Conservation (phyloP, 1,140 invertebrate species). For the Drosophila virilis region DNA sequence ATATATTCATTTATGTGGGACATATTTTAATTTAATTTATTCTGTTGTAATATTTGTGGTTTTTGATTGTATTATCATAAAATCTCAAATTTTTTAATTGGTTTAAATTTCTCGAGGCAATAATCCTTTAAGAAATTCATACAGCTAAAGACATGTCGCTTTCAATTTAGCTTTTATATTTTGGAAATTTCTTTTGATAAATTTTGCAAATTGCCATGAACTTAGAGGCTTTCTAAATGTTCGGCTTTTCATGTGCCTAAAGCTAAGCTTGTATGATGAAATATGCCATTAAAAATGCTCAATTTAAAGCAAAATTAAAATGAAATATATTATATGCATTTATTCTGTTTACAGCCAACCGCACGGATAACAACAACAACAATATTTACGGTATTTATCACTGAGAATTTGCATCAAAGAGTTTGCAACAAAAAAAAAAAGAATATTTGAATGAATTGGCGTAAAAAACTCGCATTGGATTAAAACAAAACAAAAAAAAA, state of each 20-base stretch:
- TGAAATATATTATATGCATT: constrained; percentile 46
- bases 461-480: not conserved
- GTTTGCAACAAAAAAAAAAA: not conserved
- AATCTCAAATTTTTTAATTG: too few relatives aligned
- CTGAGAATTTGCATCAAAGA: constrained; percentile 29
- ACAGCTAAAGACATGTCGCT: too few relatives aligned
- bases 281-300: constrained; percentile 18
- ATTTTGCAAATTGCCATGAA: too few relatives aligned
- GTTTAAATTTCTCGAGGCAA: too few relatives aligned
- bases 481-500: constrained; percentile 16
- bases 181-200: too few relatives aligned
- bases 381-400: constrained; percentile 15
- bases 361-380: constrained; percentile 10
- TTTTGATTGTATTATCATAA: too few relatives aligned
- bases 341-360: constrained; percentile 46
- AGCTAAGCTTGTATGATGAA: not conserved
- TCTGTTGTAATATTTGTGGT: too few relatives aligned
- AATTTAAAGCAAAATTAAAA: constrained; percentile 40
- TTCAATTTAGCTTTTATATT: too few relatives aligned
- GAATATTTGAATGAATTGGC: constrained; percentile 3
- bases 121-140: too few relatives aligned
- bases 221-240: not conserved
- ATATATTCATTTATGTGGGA: too few relatives aligned
- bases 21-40: too few relatives aligned
- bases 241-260: constrained; percentile 2